Evolutionary conservation across 2,888 invertebrate species (phyloP), one percentile per base, ranked within the genome.

Genomic region (Malthinus seriepunctatus): DNA sequence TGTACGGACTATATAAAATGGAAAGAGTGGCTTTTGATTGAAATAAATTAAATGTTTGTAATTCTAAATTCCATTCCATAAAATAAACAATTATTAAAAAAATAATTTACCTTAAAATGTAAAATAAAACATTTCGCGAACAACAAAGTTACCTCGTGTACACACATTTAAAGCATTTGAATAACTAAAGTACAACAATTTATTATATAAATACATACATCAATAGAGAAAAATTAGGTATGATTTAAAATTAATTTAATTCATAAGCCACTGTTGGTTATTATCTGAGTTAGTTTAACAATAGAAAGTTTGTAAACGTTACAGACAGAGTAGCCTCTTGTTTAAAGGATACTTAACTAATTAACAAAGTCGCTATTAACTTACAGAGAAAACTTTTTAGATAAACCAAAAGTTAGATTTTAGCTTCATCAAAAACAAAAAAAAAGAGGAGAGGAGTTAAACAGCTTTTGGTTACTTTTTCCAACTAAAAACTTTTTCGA

Each of bases 311-410:
- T 38, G 38, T 38, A 38, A 14, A 38, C 38, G 38, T 12, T 38
- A 12, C 38, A 38, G 15, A 9, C 9, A 12, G 14, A 11, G 46
- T 32, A 46, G 8, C 46, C 46, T 46, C 14, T 46, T 46, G 46
- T 46, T n/a, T 32, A 32, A 12, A 39, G 39, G 3, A 39, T 11
- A 39, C 39, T 39, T 37, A 32, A 23, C 35, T 15, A 48, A 48
- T 48, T 48, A 48, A 34, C 35, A 9, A 48, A 35, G 37, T 48
- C 47, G n/a, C 47, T 47, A 10, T 47, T 34, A 33, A 34, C 33
- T 33, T 34, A 34, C 35, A 4, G 12, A 5, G 32, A 23, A 10
- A 37, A 34, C 35, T 48, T 48, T 37, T 8, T 14, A 48, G 48
- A 33, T 48, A 35, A 34, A 15, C 48, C 12, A 34, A 32, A 48